phyloP scores from a whole-genome alignment of 2,113 vertebrate species.

The Emydocephalus ijimae region DNA sequence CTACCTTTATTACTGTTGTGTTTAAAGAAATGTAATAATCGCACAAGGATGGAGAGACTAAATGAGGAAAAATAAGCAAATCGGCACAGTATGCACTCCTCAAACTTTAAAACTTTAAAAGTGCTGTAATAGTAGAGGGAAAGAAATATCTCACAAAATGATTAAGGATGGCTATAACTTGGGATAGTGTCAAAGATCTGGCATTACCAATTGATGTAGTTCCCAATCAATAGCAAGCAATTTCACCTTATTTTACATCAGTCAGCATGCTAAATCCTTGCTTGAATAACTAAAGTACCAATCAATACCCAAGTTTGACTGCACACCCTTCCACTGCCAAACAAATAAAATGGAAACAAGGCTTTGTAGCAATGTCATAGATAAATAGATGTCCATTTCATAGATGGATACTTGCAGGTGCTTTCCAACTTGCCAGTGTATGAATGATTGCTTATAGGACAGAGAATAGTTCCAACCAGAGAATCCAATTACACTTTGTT shows the following conservation, averaged over 20 bases:
- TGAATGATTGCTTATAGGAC: not conserved
- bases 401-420: not conserved
- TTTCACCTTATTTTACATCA: slow-evolving; percentile 53
- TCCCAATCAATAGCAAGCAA: slow-evolving; percentile 50
- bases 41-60: not conserved
- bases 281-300: slow-evolving; percentile 50
- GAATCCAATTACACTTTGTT: not conserved
- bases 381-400: not conserved
- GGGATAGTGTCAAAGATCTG: slow-evolving; percentile 31
- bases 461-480: not conserved
- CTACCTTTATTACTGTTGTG: not conserved
- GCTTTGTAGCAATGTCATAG: not conserved
- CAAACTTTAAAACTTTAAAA: not conserved
- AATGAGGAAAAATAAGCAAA: not conserved
- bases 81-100: not conserved
- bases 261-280: slow-evolving; percentile 40
- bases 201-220: slow-evolving; percentile 44
- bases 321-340: slow-evolving; percentile 24
- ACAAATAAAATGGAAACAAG: not conserved
- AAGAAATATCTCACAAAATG: not conserved
- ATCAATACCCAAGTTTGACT: slow-evolving; percentile 51
- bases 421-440: not conserved
- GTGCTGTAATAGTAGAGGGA: not conserved
- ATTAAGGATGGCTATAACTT: slow-evolving; percentile 34
- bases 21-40: not conserved